Conservation (phyloP, 2,113 vertebrate genomes). For the Hippocampus guttulatus region DNA sequence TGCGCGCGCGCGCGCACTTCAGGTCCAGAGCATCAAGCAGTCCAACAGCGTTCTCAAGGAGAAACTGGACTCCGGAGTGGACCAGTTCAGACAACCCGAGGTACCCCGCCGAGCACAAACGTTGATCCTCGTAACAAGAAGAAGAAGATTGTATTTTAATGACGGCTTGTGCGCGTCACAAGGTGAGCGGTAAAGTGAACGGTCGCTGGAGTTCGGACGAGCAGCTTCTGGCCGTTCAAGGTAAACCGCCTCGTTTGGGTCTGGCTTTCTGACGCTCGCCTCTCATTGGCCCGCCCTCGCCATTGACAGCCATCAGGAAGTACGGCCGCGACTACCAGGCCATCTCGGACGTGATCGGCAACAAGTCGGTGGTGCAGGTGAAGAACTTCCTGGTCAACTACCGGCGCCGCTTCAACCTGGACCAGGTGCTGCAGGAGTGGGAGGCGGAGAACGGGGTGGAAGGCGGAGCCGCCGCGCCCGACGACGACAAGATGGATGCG, state of each 20-base stretch:
- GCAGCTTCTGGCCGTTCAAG: conserved; percentile 96
- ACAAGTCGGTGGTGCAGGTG: conserved; percentile 96
- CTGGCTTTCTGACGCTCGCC: too few species aligned
- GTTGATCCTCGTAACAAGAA: too few species aligned
- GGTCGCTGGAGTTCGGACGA: conserved; percentile 97
- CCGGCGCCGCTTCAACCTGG: conserved; percentile 93
- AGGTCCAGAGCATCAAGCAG: conserved; percentile 98
- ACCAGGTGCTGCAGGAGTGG: conserved; percentile 97
- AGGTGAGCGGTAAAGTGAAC: conserved; percentile 86
- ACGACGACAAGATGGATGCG: conserved; percentile 77
- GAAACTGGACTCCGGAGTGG: conserved; percentile 84
- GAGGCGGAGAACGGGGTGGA: conserved; percentile 90
- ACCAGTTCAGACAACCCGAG: conserved; percentile 84
- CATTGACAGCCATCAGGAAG: conserved; percentile 86
- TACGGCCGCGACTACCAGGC: conserved; percentile 95
- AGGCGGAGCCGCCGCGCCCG: conserved; percentile 34
- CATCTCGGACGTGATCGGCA: conserved; percentile 96
- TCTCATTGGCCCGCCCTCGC: not conserved
- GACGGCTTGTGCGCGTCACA: conserved; percentile 41
- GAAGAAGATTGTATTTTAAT: too few species aligned
- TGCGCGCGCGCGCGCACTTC: conserved; percentile 12
- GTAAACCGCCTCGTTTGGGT: conserved; percentile 59
- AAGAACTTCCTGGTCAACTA: conserved; percentile 99
- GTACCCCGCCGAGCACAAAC: conserved; percentile 58
- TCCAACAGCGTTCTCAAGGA: conserved; percentile 89